Percentiles rank a stretch among this genome's conserved stretches.
phyloP scores from a whole-genome alignment of 2,888 invertebrate species.

The Masnerella sp. region DNA sequence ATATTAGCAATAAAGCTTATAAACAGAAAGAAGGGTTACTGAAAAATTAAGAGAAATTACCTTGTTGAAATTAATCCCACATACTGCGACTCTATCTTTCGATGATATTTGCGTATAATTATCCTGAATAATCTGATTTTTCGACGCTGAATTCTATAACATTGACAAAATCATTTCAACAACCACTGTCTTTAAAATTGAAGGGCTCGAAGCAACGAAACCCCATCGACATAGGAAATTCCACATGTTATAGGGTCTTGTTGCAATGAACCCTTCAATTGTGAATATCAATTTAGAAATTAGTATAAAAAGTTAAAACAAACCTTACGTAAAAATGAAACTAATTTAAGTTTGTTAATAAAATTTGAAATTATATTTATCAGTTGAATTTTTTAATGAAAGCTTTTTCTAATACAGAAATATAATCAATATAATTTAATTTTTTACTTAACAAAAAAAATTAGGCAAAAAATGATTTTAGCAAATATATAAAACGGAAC shows the following conservation, averaged over 20 bases:
- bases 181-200: not conserved
- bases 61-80: not conserved
- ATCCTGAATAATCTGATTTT: not conserved
- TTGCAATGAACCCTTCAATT: too few relatives aligned
- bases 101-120: not conserved
- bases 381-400: not conserved
- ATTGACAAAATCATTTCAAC: not conserved
- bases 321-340: not conserved
- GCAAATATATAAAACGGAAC: not conserved
- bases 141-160: not conserved
- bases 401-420: not conserved
- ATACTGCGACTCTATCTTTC: not conserved
- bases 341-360: not conserved
- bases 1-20: not conserved
- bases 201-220: too few relatives aligned
- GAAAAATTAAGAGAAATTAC: not conserved
- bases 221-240: too few relatives aligned
- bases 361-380: not conserved
- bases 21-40: not conserved
- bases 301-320: not conserved
- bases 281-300: too few relatives aligned
- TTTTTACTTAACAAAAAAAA: not conserved
- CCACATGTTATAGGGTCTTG: too few relatives aligned
- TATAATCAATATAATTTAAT: not conserved
- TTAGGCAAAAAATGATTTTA: not conserved